Conservation (phyloP, 2,113 vertebrate species). For the Tamias sibiricus region DNA sequence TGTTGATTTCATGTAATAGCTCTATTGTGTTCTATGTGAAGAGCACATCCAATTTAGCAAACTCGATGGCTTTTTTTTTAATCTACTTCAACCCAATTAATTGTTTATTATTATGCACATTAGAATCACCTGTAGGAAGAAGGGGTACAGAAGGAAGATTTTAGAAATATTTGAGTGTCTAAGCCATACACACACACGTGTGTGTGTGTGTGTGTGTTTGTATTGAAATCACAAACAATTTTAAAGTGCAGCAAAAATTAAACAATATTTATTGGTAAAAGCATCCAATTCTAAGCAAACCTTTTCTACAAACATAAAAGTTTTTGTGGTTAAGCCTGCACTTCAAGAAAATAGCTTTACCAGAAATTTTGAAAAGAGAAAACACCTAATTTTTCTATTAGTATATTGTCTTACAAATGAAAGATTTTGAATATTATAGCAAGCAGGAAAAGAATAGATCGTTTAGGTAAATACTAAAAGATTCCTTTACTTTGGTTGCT, state of each 20-base stretch:
- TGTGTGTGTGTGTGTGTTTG: no score
- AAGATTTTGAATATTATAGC: background rate
- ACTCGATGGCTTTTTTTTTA: background rate
- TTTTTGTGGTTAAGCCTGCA: background rate
- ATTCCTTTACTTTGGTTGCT: background rate
- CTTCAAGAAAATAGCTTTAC: background rate
- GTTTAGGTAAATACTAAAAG: background rate
- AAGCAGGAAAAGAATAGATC: background rate
- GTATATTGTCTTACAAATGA: background rate
- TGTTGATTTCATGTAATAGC: background rate
- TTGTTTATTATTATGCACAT: background rate
- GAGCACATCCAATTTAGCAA: background rate
- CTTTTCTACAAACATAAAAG: background rate
- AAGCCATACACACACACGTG: background rate
- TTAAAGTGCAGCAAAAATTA: background rate
- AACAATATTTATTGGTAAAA: background rate
- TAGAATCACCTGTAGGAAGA: background rate
- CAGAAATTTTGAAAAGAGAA: background rate
- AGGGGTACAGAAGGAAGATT: rapidly evolving
- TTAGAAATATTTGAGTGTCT: background rate
- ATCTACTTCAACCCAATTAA: background rate
- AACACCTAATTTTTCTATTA: background rate
- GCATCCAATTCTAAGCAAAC: background rate
- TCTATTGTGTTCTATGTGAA: background rate
- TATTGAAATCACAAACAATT: background rate